Percentiles rank a stretch among this genome's conserved stretches.
Conservation (phyloP, 2,888 invertebrate genomes). For the Apocheima hispidaria region DNA sequence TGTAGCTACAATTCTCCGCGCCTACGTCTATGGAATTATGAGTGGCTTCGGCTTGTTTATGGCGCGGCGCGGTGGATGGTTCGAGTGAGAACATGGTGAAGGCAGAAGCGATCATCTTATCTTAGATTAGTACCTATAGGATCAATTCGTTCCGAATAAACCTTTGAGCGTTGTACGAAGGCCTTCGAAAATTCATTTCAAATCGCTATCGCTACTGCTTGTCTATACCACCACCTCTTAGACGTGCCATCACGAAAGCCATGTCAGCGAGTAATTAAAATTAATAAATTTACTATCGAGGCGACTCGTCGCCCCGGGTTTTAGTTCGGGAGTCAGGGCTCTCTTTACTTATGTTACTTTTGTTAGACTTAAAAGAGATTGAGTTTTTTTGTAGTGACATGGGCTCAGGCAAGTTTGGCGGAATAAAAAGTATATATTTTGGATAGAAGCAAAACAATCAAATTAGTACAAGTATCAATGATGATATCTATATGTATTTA, state of each 20-base stretch:
- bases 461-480: no score
- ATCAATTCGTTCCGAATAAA: no score
- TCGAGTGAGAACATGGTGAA: not conserved
- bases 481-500: no score
- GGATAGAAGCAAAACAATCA: no score
- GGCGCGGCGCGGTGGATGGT: slow-evolving; percentile 3
- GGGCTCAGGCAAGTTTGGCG: not conserved
- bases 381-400: not conserved
- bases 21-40: slow-evolving; percentile 32
- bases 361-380: slow-evolving; percentile 2
- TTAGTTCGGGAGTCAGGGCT: slow-evolving; percentile 11
- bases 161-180: no score
- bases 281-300: slow-evolving; percentile 54
- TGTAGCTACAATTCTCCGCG: slow-evolving; percentile 1
- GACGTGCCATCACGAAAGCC: slow-evolving; percentile 38
- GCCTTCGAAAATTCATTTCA: no score
- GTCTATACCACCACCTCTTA: not conserved
- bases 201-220: slow-evolving; percentile 24
- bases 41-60: slow-evolving; percentile 26
- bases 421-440: not conserved
- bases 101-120: slow-evolving; percentile 14
- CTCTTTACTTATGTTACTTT: not conserved
- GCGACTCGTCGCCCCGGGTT: slow-evolving; percentile 17
- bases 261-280: slow-evolving; percentile 54
- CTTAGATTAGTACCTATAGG: no score